Percentiles rank a stretch among this genome's conserved stretches.
These are phyloP conservation scores for Callimorpha dominula DNA, from an alignment of 2,888 invertebrate genomes.

Conservation along the genomic window DNA sequence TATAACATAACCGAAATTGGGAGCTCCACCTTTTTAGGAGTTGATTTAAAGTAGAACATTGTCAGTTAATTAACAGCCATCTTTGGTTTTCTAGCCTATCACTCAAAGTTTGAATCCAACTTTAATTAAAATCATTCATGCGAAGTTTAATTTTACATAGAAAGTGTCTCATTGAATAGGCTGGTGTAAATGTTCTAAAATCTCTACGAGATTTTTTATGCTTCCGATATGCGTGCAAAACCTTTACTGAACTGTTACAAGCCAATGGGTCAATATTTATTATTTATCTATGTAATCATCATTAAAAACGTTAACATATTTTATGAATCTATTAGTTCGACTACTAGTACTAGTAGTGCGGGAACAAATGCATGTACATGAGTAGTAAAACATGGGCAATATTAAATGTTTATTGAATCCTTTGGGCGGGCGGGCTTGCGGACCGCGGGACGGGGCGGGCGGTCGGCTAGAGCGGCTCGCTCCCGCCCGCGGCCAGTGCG, in stretches of 20 bases:
- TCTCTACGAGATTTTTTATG: neutral
- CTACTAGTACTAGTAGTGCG: slow-evolving; percentile 47
- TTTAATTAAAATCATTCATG: neutral
- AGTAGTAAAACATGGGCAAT: slow-evolving; percentile 64
- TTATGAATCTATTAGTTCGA: slow-evolving; percentile 13
- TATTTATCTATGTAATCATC: neutral
- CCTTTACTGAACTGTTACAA: neutral
- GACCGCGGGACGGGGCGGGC: slow-evolving; percentile 55
- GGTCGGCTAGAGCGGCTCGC: slow-evolving; percentile 59
- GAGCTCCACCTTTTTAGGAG: neutral
- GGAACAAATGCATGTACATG: slow-evolving; percentile 51
- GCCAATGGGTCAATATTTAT: neutral
- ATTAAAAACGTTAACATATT: neutral
- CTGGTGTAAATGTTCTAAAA: neutral
- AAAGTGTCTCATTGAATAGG: neutral
- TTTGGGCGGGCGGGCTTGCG: slow-evolving; percentile 61
- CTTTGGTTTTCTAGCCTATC: neutral
- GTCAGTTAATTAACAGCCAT: neutral
- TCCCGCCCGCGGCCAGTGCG: slow-evolving; percentile 77
- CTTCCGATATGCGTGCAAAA: neutral
- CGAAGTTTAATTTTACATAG: neutral
- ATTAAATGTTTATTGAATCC: slow-evolving; percentile 71
- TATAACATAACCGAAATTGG: too few species aligned
- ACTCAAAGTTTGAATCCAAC: neutral
- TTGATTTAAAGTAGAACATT: neutral